These are phyloP conservation scores for Leucopsar rothschildi DNA, from an alignment of 2,113 vertebrate species.

Conservation along the genomic window DNA sequence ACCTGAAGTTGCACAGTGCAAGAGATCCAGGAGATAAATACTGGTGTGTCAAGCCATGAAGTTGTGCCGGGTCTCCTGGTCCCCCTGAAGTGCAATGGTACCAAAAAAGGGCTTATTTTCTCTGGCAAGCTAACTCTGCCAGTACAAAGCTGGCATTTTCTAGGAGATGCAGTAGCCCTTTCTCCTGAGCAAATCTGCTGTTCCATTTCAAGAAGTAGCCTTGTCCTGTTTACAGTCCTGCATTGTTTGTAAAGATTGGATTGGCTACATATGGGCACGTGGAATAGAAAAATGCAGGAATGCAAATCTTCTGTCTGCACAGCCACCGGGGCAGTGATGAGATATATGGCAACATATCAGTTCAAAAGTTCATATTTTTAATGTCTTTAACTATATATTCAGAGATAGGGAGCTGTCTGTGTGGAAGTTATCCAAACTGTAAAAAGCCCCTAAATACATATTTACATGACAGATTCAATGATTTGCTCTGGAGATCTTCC, in stretches of 20 bases:
- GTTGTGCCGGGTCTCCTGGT: not conserved
- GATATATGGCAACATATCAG: not conserved
- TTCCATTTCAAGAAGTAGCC: not conserved
- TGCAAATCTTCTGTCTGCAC: not conserved
- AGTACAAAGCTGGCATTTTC: not conserved
- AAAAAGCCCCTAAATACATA: not conserved
- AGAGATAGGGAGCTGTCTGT: not conserved
- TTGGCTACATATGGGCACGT: not conserved
- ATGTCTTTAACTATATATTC: not conserved
- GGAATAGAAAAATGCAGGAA: not conserved
- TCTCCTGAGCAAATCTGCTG: not conserved
- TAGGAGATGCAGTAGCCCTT: not conserved
- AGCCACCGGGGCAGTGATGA: not conserved
- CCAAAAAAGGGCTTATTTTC: not conserved
- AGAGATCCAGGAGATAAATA: not conserved
- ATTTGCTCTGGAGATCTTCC: not conserved
- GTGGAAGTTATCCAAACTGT: not conserved
- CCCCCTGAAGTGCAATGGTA: not conserved
- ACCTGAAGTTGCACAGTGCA: not conserved
- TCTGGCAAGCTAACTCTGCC: not conserved
- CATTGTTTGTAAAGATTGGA: not conserved
- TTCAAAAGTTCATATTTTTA: not conserved
- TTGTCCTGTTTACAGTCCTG: not conserved
- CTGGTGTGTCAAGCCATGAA: fast-evolving
- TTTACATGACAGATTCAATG: not conserved